Evolutionary conservation across 2,113 vertebrate species (phyloP).

Genomic region (Trogon melanurus): DNA sequence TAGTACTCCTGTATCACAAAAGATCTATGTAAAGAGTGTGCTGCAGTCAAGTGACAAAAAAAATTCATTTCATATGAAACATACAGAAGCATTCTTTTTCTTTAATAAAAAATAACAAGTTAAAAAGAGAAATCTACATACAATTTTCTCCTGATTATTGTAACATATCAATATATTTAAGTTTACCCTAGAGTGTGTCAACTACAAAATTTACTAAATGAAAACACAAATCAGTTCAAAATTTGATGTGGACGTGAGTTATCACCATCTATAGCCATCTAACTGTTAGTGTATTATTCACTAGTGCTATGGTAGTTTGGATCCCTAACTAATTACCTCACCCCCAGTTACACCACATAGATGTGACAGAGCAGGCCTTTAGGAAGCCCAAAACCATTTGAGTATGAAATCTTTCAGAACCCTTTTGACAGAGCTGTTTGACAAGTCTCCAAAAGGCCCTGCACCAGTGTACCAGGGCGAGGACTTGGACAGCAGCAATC

Average conservation of each 20-base stretch:
- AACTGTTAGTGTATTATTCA: neutral
- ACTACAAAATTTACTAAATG: neutral
- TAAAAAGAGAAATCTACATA: neutral
- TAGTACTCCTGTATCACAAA: neutral
- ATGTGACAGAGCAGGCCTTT: conserved; percentile 25
- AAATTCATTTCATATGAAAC: neutral
- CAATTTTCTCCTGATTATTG: neutral
- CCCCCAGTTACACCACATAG: neutral
- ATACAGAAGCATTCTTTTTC: neutral
- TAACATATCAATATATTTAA: neutral
- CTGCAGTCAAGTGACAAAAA: neutral
- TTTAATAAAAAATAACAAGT: neutral
- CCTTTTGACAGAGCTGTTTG: neutral
- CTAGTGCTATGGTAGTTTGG: neutral
- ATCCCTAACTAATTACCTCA: conserved; percentile 8
- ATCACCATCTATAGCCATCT: neutral
- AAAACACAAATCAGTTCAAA: neutral
- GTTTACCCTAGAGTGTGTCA: neutral
- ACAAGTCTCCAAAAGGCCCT: neutral
- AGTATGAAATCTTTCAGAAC: neutral
- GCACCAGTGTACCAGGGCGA: neutral
- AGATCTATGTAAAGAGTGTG: neutral
- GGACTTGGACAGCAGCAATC: neutral
- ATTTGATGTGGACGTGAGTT: neutral
- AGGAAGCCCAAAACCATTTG: conserved; percentile 7